A percentile compares a stretch with the other conserved stretches of the same genome.
These are phyloP conservation scores for Erebia epiphron DNA, from an alignment of 2,888 invertebrate species.

Conservation along the genomic window DNA sequence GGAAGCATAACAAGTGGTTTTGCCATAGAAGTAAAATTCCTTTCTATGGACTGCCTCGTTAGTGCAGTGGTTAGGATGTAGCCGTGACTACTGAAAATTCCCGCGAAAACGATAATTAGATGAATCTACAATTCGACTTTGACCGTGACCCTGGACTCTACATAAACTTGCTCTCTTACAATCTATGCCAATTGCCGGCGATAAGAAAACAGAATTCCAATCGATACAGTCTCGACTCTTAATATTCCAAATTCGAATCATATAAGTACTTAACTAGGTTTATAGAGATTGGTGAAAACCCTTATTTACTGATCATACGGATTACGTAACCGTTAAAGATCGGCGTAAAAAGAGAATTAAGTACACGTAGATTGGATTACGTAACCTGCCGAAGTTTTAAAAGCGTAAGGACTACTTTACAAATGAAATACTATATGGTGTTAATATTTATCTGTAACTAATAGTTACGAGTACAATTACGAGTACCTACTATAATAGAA, in stretches of 20 bases:
- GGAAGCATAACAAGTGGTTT: neutral
- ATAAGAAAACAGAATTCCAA: constrained; percentile 15
- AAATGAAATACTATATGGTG: no score
- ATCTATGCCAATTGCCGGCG: neutral
- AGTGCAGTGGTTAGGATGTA: no score
- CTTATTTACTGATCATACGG: constrained; percentile 6
- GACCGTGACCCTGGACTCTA: constrained; percentile 29
- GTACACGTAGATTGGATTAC: constrained; percentile 2
- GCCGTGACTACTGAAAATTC: no score
- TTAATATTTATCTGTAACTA: no score
- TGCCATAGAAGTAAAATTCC: neutral
- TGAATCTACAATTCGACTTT: constrained; percentile 23
- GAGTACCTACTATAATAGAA: no score
- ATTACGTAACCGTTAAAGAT: neutral
- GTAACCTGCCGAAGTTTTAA: neutral
- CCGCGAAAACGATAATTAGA: no score
- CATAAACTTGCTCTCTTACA: neutral
- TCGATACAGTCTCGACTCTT: constrained; percentile 24
- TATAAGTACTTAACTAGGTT: neutral
- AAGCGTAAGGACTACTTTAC: neutral
- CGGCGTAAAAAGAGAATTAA: neutral
- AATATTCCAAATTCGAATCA: constrained; percentile 7
- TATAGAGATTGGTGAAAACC: neutral
- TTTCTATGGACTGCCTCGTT: neutral
- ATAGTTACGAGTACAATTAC: no score